Evolutionary conservation across 2,113 vertebrate species (phyloP).

Genomic region (Suricata suricatta): DNA sequence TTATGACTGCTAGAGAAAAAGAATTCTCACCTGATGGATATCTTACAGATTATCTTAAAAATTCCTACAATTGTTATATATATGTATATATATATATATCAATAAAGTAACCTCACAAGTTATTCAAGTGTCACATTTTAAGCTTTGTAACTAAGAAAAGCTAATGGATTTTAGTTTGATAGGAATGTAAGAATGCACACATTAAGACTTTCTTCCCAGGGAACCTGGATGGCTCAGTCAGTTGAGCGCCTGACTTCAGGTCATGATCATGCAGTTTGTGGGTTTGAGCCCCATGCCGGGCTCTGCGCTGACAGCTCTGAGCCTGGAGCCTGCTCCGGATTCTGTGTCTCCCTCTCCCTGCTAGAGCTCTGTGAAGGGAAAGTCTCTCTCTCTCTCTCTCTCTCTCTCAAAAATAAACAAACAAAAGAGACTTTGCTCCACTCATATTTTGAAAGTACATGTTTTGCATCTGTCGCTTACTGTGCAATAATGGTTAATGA

Average conservation of each 20-base stretch:
- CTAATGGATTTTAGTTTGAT: background rate
- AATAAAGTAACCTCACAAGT: background rate
- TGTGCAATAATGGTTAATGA: background rate
- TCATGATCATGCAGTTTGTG: too few relatives aligned
- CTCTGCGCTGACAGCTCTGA: too few relatives aligned
- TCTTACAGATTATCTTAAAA: background rate
- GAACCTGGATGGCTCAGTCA: too few relatives aligned
- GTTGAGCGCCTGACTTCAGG: too few relatives aligned
- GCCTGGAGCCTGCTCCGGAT: too few relatives aligned
- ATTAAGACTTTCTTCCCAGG: background rate
- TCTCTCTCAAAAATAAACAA: too few relatives aligned
- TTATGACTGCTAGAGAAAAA: background rate
- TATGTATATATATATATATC: background rate
- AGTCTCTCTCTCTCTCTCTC: too few relatives aligned
- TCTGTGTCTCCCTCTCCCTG: too few relatives aligned
- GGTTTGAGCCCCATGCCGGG: too few relatives aligned
- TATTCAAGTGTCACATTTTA: background rate
- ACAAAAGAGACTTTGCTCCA: background rate
- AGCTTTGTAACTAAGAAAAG: background rate
- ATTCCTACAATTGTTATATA: background rate
- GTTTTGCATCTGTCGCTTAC: background rate
- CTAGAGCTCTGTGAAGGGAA: too few relatives aligned
- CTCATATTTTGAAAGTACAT: background rate
- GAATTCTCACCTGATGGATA: background rate
- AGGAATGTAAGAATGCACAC: background rate